A percentile compares a stretch with the other conserved stretches of the same genome.
phyloP scores from a whole-genome alignment of 2,888 invertebrate genomes.

The Volucella bombylans region DNA sequence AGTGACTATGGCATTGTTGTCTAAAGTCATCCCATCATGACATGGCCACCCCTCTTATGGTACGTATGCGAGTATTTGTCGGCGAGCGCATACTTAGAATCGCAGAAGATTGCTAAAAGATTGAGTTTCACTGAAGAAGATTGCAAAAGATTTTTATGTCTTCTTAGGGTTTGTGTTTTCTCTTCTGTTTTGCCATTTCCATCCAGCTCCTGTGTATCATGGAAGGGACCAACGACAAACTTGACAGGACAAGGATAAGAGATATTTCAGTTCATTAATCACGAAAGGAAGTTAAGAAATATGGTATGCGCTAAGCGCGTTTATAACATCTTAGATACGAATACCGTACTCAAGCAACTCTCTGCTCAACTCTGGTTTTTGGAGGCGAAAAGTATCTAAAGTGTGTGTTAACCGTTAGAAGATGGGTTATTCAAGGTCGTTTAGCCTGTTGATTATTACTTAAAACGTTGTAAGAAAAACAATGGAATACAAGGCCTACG shows the following conservation, averaged over 20 bases:
- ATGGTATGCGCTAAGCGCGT: conserved; percentile 13
- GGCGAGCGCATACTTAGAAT: conserved; percentile 53
- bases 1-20: conserved; percentile 39
- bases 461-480: background rate
- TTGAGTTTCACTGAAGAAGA: conserved; percentile 62
- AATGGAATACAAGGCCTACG: background rate
- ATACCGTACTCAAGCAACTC: background rate
- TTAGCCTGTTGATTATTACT: conserved; percentile 43
- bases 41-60: background rate
- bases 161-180: conserved; percentile 8
- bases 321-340: conserved; percentile 41
- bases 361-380: background rate
- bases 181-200: background rate
- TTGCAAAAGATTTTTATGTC: conserved; percentile 56
- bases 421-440: conserved; percentile 31
- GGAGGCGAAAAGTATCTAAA: conserved; percentile 18
- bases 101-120: conserved; percentile 67
- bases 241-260: conserved; percentile 60
- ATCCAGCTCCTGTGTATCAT: background rate
- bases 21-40: background rate
- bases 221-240: conserved; percentile 38
- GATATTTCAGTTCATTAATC: conserved; percentile 72
- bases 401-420: conserved; percentile 41
- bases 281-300: conserved; percentile 39
- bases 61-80: background rate